These are phyloP conservation scores for Molossus molossus DNA, from an alignment of 2,797 vertebrate genomes.

Conservation along the genomic window DNA sequence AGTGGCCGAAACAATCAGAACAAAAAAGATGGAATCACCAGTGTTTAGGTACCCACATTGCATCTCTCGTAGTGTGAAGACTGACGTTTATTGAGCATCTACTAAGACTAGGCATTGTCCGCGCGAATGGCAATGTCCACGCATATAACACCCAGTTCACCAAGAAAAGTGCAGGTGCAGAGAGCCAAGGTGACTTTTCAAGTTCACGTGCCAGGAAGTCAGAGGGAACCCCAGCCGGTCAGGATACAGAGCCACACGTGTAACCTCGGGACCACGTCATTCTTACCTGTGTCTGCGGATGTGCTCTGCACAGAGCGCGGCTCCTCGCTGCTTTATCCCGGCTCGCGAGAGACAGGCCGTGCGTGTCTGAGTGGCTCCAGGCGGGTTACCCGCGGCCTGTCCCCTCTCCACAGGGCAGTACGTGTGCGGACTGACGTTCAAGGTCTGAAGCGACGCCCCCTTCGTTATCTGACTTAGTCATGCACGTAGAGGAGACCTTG, in stretches of 20 bases:
- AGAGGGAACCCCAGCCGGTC: background rate
- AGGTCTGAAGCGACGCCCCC: background rate
- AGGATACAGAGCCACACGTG: background rate
- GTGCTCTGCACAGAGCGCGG: background rate
- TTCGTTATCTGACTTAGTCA: background rate
- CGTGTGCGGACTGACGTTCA: background rate
- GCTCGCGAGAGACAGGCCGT: background rate
- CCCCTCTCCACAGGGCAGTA: background rate
- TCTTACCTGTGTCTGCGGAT: background rate
- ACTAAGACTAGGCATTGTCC: background rate
- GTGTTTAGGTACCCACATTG: background rate
- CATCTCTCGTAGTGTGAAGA: background rate
- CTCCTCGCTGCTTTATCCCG: background rate
- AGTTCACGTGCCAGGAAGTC: background rate
- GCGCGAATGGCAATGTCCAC: rapidly evolving
- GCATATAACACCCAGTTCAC: background rate
- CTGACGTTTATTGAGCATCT: background rate
- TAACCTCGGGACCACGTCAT: background rate
- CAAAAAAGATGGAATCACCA: background rate
- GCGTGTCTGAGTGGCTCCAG: background rate
- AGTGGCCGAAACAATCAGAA: background rate
- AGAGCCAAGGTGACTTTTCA: background rate
- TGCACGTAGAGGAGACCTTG: background rate
- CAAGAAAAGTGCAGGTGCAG: background rate
- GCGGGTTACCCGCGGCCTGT: background rate